Base-by-base conservation (phyloP, 2,888 invertebrate species). In the Elysia crispata region DNA sequence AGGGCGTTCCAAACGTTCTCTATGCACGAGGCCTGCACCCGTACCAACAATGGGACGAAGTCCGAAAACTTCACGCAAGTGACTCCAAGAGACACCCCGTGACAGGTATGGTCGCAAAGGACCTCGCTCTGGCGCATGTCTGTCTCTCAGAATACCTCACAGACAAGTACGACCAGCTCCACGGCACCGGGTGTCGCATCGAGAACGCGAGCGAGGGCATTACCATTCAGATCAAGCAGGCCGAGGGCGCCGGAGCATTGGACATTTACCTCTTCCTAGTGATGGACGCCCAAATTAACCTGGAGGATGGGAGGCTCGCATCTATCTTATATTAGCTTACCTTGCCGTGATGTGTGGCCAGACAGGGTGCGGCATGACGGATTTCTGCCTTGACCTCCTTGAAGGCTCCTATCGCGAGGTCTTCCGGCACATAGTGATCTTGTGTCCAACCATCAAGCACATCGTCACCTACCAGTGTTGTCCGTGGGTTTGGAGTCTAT, bases 21-120 rank as follows among this genome's bases (percentile, higher is more conserved):
- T 76, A 76, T 28, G 41, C 33, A 30, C 41, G 64, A 41, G 76
- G 49, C 1, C n/a, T 76, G 76, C 62, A 49, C 23, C 18, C 62
- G 8, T 64, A 76, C n/a, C 33, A 76, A 8, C 41, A 41, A n/a
- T 64, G 76, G 76, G 64, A 76, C 49, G 64, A 64, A 57, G 64
- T 57, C 25, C 18, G 31, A 41, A 76, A 64, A 25, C 57, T 64
- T 33, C 33, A 25, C 41, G 64, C 41, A 1, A 28, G 3, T 5
- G 41, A 67, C 33, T 64, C 25, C 49, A 76, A 66, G n/a, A 28
- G 76, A 6, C 60, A 66, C 30, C 50, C n/a, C 1, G 49, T 23
- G 54, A 28, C 23, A 5, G 30, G n/a, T 25, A 76, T 67, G 23
- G 64, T 33, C 1, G 18, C 49, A 1, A 76, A 64, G 41, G 76